Conservation (phyloP, 2,113 vertebrate genomes). For the Lucifuga dentata region DNA sequence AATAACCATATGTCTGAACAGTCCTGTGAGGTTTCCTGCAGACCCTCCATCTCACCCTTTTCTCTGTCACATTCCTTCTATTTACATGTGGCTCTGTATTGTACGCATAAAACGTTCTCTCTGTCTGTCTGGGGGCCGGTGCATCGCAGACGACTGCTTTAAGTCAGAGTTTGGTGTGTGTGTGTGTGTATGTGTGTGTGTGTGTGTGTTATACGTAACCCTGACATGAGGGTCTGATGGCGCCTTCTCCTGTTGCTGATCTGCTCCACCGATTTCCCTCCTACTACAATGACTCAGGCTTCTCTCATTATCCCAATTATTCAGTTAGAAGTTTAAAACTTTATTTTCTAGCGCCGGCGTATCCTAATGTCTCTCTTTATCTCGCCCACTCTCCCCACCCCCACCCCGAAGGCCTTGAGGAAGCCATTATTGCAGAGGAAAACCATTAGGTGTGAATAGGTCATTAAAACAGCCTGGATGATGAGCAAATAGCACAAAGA, state of each 20-base stretch:
- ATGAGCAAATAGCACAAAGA: slow-evolving; percentile 73
- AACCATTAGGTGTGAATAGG: slow-evolving; percentile 76
- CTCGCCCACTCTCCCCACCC: slow-evolving; percentile 16
- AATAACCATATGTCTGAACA: slow-evolving; percentile 64
- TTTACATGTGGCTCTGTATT: slow-evolving; percentile 22
- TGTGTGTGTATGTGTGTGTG: no score
- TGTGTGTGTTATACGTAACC: slow-evolving; percentile 48
- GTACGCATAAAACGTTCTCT: slow-evolving; percentile 2
- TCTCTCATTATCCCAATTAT: slow-evolving; percentile 65
- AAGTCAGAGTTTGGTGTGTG: slow-evolving; percentile 50
- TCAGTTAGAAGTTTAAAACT: slow-evolving; percentile 40
- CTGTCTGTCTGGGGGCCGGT: slow-evolving; percentile 36
- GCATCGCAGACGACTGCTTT: slow-evolving; percentile 66
- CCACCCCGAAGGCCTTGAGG: slow-evolving; percentile 70
- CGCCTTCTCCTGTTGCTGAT: slow-evolving; percentile 46
- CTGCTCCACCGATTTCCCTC: slow-evolving; percentile 38
- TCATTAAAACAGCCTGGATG: slow-evolving; percentile 69
- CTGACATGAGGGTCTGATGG: slow-evolving; percentile 54
- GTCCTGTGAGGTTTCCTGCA: slow-evolving; percentile 53
- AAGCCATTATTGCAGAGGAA: slow-evolving; percentile 74
- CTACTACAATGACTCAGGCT: slow-evolving; percentile 46
- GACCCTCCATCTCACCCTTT: slow-evolving; percentile 33
- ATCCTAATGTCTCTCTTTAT: slow-evolving; percentile 35
- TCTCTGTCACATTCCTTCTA: slow-evolving; percentile 45
- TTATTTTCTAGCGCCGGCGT: slow-evolving; percentile 41